Conservation (phyloP, 2,113 vertebrate genomes). For the Takifugu bimaculatus region DNA sequence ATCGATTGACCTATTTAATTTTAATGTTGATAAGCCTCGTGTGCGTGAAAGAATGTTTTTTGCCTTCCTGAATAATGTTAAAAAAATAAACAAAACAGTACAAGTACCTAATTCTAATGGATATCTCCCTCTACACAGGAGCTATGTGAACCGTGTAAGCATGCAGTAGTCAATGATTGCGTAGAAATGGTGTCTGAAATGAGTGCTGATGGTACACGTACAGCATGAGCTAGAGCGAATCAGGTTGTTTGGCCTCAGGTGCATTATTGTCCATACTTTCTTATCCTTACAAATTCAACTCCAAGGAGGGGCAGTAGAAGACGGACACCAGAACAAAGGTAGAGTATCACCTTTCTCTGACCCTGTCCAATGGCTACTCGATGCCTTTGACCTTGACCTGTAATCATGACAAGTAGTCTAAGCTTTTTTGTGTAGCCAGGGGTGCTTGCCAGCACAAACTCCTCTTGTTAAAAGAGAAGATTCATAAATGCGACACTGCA, state of each 20-base stretch:
- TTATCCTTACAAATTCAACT: slow-evolving; percentile 82
- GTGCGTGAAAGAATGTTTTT: slow-evolving; percentile 22
- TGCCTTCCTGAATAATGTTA: slow-evolving; percentile 23
- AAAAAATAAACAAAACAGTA: slow-evolving; percentile 9
- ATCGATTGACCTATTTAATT: too few species aligned
- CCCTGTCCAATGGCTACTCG: slow-evolving; percentile 43
- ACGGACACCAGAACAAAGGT: slow-evolving; percentile 91
- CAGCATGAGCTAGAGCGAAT: slow-evolving; percentile 45
- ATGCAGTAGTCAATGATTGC: slow-evolving; percentile 8
- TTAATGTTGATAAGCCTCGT: slow-evolving; percentile 1
- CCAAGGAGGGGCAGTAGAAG: slow-evolving; percentile 88
- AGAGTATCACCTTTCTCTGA: slow-evolving; percentile 77
- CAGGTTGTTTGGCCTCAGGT: slow-evolving; percentile 51
- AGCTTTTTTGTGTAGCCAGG: slow-evolving; percentile 7
- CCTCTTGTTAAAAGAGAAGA: slow-evolving; percentile 66
- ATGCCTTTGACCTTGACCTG: slow-evolving; percentile 33
- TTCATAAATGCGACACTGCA: slow-evolving; percentile 29
- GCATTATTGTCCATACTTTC: slow-evolving; percentile 76
- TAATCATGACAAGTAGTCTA: slow-evolving; percentile 6
- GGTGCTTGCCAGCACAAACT: slow-evolving; percentile 16
- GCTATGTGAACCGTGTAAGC: slow-evolving; percentile 6
- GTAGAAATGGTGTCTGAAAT: slow-evolving; percentile 22
- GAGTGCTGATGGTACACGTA: slow-evolving; percentile 33
- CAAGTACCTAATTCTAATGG: slow-evolving; percentile 5
- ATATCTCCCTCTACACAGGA: slow-evolving; percentile 3